A percentile compares a stretch with the other conserved stretches of the same genome.
phyloP scores from a whole-genome alignment of 2,888 invertebrate genomes.

The Parnassius orleans region DNA sequence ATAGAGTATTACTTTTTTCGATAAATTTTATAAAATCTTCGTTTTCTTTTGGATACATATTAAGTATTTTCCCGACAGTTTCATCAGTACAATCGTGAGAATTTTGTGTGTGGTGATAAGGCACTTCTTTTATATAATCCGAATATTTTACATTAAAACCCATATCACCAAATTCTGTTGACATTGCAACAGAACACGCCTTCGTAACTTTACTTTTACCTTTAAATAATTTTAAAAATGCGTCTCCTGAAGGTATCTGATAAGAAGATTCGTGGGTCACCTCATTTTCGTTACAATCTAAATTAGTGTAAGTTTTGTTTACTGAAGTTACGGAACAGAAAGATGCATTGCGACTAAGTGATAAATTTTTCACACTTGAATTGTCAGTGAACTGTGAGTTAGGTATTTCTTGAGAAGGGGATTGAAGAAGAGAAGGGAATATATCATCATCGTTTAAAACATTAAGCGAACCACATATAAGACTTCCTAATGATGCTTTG shows the following conservation, averaged over 20 bases:
- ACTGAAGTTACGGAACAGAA: conserved; percentile 50
- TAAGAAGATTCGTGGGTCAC: conserved; percentile 24
- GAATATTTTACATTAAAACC: conserved; percentile 57
- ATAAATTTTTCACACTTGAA: conserved; percentile 30
- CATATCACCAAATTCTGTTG: conserved; percentile 55
- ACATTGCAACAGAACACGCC: conserved; percentile 43
- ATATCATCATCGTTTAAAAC: conserved; percentile 52
- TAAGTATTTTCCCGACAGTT: conserved; percentile 41
- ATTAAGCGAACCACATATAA: conserved; percentile 55
- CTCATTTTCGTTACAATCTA: conserved; percentile 50
- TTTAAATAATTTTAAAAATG: conserved; percentile 50
- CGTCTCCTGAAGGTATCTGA: conserved; percentile 46
- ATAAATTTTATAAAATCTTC: conserved; percentile 29
- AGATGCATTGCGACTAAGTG: conserved; percentile 42
- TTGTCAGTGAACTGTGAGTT: conserved; percentile 28
- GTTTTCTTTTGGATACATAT: conserved; percentile 59
- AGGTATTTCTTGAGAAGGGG: conserved; percentile 28
- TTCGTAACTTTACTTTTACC: conserved; percentile 22
- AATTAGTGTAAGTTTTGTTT: conserved; percentile 57
- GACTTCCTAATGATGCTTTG: conserved; percentile 37
- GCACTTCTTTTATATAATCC: conserved; percentile 46
- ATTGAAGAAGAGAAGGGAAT: conserved; percentile 1
- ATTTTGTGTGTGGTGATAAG: conserved; percentile 34
- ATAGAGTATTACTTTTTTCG: not conserved
- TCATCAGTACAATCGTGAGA: conserved; percentile 37